phyloP scores from a whole-genome alignment of 2,888 invertebrate species.

The Unio pictorum region DNA sequence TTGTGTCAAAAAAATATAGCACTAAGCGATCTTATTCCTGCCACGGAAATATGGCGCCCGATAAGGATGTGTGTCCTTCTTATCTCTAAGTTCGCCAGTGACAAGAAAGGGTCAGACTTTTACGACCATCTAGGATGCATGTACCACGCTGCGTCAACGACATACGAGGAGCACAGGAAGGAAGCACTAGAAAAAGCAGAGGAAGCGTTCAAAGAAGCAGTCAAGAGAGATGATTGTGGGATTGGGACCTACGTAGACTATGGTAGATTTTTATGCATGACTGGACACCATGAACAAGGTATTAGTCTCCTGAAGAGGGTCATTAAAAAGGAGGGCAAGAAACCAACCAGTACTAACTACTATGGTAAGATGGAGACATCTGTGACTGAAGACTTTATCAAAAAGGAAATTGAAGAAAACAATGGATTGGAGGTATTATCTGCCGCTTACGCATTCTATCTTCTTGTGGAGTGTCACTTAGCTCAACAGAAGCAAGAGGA shows the following conservation, averaged over 20 bases:
- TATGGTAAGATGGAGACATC: slow-evolving; percentile 44
- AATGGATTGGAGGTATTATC: slow-evolving; percentile 40
- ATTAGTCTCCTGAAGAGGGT: slow-evolving; percentile 34
- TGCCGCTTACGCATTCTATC: slow-evolving; percentile 31
- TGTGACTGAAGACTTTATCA: slow-evolving; percentile 37
- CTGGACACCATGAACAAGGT: slow-evolving; percentile 32
- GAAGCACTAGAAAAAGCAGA: slow-evolving; percentile 35
- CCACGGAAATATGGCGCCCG: slow-evolving; percentile 46
- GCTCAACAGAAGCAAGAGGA: slow-evolving; percentile 32
- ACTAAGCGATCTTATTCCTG: slow-evolving; percentile 40
- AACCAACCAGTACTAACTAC: slow-evolving; percentile 43
- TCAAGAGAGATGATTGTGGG: slow-evolving; percentile 40
- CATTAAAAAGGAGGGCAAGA: slow-evolving; percentile 32
- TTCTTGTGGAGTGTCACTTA: slow-evolving; percentile 37
- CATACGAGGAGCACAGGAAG: slow-evolving; percentile 32
- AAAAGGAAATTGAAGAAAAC: slow-evolving; percentile 34
- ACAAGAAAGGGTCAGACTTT: slow-evolving; percentile 36
- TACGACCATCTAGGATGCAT: slow-evolving; percentile 47
- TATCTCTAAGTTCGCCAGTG: slow-evolving; percentile 39
- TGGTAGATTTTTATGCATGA: slow-evolving; percentile 37
- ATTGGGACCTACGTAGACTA: slow-evolving; percentile 46
- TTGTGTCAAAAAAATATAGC: slow-evolving; percentile 44
- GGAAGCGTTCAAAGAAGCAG: slow-evolving; percentile 37
- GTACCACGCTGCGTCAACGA: slow-evolving; percentile 42
- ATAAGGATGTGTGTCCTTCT: slow-evolving; percentile 45